Conservation (phyloP, 2,797 vertebrate species). For the Cryptoprocta ferox region DNA sequence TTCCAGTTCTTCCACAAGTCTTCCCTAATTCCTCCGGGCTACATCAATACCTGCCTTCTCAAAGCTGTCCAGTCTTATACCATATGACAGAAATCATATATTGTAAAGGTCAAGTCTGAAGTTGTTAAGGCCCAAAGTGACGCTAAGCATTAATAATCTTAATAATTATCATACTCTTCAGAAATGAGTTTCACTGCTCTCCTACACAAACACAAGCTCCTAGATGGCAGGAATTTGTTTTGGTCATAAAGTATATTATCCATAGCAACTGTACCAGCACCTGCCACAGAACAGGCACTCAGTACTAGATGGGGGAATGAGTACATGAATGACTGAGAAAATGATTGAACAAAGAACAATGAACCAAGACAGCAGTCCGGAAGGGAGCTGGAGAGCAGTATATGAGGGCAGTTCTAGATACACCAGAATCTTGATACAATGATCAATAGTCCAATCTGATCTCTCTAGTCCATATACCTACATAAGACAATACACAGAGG, state of each 20-base stretch:
- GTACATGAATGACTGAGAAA: background rate
- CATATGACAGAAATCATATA: background rate
- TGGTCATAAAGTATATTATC: background rate
- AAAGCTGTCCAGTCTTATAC: background rate
- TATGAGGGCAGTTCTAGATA: background rate
- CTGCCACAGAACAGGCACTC: background rate
- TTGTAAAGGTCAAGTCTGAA: slow-evolving; percentile 9
- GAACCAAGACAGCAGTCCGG: background rate
- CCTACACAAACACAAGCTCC: background rate
- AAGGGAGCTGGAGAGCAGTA: background rate
- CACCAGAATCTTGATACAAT: background rate
- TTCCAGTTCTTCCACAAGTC: background rate
- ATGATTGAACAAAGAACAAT: background rate
- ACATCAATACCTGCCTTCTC: background rate
- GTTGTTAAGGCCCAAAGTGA: background rate
- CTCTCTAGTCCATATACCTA: background rate
- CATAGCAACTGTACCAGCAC: background rate
- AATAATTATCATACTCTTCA: background rate
- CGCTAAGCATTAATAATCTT: background rate
- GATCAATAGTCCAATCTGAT: background rate
- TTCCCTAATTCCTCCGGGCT: background rate
- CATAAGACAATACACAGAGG: background rate
- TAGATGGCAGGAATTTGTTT: background rate
- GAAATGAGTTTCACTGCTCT: background rate
- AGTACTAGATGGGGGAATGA: background rate